Evolutionary conservation across 2,797 vertebrate genomes (phyloP).

Genomic region (Rhyacichthys aspro): DNA sequence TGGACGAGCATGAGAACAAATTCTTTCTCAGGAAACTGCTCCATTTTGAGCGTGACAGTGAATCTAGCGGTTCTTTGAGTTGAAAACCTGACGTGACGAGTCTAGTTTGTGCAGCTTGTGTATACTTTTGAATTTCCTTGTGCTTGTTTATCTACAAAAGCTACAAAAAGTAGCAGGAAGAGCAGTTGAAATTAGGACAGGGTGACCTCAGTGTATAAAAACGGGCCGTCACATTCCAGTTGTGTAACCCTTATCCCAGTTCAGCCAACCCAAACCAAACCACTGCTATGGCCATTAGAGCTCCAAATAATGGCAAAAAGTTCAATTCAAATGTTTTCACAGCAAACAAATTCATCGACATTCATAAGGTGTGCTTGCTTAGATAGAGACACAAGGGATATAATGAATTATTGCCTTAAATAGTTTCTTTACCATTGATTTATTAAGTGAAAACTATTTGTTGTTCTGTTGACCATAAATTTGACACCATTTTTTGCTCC

Average conservation of each 20-base stretch:
- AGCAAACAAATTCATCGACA: neutral
- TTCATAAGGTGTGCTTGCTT: neutral
- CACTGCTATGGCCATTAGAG: constrained; percentile 30
- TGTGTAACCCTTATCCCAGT: constrained; percentile 23
- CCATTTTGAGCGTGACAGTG: constrained; percentile 36
- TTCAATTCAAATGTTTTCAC: constrained; percentile 18
- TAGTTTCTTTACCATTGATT: neutral
- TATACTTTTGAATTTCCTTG: neutral
- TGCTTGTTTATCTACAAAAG: constrained; percentile 6
- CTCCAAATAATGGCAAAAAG: constrained; percentile 18
- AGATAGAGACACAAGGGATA: neutral
- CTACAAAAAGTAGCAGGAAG: neutral
- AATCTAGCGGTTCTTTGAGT: constrained; percentile 23
- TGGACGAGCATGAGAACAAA: constrained; percentile 33
- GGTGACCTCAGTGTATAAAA: constrained; percentile 55
- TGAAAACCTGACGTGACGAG: constrained; percentile 36
- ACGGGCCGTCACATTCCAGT: constrained; percentile 43
- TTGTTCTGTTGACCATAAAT: neutral
- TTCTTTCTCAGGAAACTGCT: constrained; percentile 27
- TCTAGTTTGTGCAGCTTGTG: constrained; percentile 21
- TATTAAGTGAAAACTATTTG: neutral
- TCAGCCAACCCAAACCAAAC: constrained; percentile 51
- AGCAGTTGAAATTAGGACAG: constrained; percentile 52
- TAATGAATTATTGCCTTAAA: neutral
- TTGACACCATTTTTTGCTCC: constrained; percentile 3